A percentile compares a stretch with the other conserved stretches of the same genome.
Conservation (phyloP, 2,797 vertebrate genomes). For the Dendrocincla fuliginosa region DNA sequence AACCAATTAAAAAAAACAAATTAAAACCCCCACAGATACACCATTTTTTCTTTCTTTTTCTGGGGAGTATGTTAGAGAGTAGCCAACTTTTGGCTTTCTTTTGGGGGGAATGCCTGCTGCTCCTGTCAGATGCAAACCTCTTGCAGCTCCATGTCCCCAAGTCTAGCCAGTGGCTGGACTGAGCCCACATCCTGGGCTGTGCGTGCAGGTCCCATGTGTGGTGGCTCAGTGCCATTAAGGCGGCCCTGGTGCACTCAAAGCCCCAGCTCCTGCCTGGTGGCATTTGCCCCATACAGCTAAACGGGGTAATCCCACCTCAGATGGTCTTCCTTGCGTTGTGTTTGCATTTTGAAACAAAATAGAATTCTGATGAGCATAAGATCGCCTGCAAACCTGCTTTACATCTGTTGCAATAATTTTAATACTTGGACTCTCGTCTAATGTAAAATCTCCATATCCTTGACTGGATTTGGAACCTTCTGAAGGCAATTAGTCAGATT, state of each 20-base stretch:
- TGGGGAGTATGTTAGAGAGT: neutral
- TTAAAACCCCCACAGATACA: too few relatives aligned
- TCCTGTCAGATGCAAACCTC: neutral
- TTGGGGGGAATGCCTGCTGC: neutral
- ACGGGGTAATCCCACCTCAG: neutral
- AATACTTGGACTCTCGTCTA: neutral
- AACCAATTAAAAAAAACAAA: neutral
- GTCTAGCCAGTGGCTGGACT: rapidly evolving
- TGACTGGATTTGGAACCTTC: neutral
- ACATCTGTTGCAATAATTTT: neutral
- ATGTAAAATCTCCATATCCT: neutral
- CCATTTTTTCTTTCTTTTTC: neutral
- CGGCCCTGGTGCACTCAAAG: neutral
- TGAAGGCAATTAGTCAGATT: neutral
- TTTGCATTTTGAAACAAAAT: neutral
- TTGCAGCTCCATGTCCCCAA: neutral
- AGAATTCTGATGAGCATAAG: neutral
- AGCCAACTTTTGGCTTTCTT: neutral
- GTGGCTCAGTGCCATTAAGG: neutral
- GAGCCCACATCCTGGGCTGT: neutral
- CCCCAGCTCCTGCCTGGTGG: neutral
- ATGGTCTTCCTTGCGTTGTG: neutral
- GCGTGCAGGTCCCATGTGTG: neutral
- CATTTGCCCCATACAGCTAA: neutral
- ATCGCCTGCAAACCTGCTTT: neutral